These are phyloP conservation scores for Neoniphon sammara DNA, from an alignment of 2,797 vertebrate species.

Conservation along the genomic window DNA sequence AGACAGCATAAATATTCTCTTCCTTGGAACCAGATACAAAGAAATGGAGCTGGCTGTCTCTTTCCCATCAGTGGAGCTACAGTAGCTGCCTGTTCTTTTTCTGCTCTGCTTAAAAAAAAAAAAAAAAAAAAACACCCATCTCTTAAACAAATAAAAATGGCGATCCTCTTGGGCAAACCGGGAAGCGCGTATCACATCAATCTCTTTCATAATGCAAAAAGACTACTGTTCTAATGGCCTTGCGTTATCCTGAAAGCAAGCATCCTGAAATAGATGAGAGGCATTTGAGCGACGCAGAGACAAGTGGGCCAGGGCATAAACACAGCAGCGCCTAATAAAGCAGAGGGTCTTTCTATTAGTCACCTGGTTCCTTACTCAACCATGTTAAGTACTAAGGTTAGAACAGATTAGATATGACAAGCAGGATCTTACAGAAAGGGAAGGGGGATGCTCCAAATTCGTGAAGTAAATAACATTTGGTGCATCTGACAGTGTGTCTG, in stretches of 20 bases:
- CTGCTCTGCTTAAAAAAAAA: conserved; percentile 34
- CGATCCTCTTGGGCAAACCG: conserved; percentile 59
- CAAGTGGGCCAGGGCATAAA: conserved; percentile 31
- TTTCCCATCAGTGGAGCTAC: conserved; percentile 32
- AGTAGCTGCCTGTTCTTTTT: conserved; percentile 49
- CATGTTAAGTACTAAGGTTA: conserved; percentile 48
- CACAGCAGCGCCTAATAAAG: conserved; percentile 42
- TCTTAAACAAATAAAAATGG: conserved; percentile 65
- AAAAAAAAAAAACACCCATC: conserved; percentile 18
- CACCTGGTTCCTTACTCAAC: conserved; percentile 61
- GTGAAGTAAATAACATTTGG: conserved; percentile 46
- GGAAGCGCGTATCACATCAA: conserved; percentile 61
- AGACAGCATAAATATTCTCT: conserved; percentile 29
- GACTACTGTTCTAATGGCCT: conserved; percentile 64
- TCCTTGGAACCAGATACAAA: conserved; percentile 32
- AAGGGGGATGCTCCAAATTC: conserved; percentile 31
- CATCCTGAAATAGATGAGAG: conserved; percentile 68
- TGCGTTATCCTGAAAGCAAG: conserved; percentile 68
- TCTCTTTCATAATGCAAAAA: conserved; percentile 74
- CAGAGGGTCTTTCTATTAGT: conserved; percentile 49
- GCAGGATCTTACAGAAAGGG: conserved; percentile 48
- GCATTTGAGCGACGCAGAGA: conserved; percentile 46
- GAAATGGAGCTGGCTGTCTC: conserved; percentile 44
- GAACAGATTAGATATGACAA: conserved; percentile 63
- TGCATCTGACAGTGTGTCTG: conserved; percentile 72